Base-by-base conservation (phyloP, 2,797 vertebrate species). In the Pyrrhura leucotis region DNA sequence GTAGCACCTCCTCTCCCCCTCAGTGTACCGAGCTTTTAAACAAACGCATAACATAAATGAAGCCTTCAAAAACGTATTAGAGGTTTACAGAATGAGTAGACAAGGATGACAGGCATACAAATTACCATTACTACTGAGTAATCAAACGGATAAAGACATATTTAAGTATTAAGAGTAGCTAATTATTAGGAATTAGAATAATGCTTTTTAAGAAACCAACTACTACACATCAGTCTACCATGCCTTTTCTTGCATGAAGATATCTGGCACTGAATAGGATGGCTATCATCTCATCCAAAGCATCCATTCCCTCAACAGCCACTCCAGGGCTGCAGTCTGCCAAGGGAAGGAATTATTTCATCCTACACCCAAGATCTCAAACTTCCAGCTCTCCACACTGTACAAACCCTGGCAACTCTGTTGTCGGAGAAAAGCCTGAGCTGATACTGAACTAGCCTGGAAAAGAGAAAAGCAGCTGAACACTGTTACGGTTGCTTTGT, bases 111-210 rank as follows among this genome's bases (percentile, higher is more conserved):
- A 84, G 39, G 69, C 76, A 91, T 25, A 59, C 50, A 86, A 93
- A 88, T 91, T 87, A 81, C 53, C 19, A 80, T 62, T 88, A 86
- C 73, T 72, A 74, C 51, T 69, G 66, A 82, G 85, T 81, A 91
- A 95, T 84, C 76, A 37, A 84, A 91, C 15, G 45, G 69, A 91
- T 88, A 90, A 91, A 94, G 62, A 84, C 19, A 44, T 67, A 45
- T 84, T 88, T 75, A 71, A 74, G 77, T 90, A 90, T 87, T 84
- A 96, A 56, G 54, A 68, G 23, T 8, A 71, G 40, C 23, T 88
- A 86, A 93, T 86, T 93, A 86, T 59, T 59, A 90, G n/a, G 71
- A 93, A 90, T 89, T 74, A 93, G 26, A 85, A 42, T 50, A 63
- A 73, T 6, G 77, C 48, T 81, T 85, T 83, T 68, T 21, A 91